These are phyloP conservation scores for Aelia acuminata DNA, from an alignment of 2,888 invertebrate genomes.

Conservation along the genomic window DNA sequence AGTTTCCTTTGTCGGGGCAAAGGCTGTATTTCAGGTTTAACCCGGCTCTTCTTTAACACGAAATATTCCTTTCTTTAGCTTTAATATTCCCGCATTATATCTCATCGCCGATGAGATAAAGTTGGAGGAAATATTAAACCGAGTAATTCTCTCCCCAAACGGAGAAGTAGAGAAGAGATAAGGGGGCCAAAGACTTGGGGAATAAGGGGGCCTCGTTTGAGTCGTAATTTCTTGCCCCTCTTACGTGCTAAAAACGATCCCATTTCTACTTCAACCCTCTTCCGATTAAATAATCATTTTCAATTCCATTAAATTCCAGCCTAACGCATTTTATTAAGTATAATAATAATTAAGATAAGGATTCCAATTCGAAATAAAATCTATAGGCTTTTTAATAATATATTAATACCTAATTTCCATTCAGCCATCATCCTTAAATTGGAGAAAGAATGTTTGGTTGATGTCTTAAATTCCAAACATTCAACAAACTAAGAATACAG, in stretches of 20 bases:
- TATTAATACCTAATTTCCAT: too few relatives aligned
- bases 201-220: not conserved
- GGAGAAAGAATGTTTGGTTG: too few relatives aligned
- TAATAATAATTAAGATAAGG: not conserved
- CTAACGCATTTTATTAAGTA: not conserved
- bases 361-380: not conserved
- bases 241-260: conserved; percentile 25
- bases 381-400: too few relatives aligned
- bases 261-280: not conserved
- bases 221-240: conserved; percentile 16
- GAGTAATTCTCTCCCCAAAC: conserved; percentile 34
- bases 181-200: not conserved
- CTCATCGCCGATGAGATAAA: conserved; percentile 37
- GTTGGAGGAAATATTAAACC: conserved; percentile 34
- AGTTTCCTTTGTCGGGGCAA: not conserved
- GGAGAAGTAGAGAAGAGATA: conserved; percentile 8
- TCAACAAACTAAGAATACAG: too few relatives aligned
- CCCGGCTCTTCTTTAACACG: not conserved
- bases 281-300: conserved; percentile 30
- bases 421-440: too few relatives aligned
- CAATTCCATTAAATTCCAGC: not conserved
- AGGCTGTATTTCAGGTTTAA: conserved; percentile 13
- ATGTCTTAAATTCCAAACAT: too few relatives aligned
- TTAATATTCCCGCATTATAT: conserved; percentile 28
- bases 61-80: conserved; percentile 21